These are phyloP conservation scores for Geococcyx californianus DNA, from an alignment of 2,113 vertebrate species.

Conservation along the genomic window DNA sequence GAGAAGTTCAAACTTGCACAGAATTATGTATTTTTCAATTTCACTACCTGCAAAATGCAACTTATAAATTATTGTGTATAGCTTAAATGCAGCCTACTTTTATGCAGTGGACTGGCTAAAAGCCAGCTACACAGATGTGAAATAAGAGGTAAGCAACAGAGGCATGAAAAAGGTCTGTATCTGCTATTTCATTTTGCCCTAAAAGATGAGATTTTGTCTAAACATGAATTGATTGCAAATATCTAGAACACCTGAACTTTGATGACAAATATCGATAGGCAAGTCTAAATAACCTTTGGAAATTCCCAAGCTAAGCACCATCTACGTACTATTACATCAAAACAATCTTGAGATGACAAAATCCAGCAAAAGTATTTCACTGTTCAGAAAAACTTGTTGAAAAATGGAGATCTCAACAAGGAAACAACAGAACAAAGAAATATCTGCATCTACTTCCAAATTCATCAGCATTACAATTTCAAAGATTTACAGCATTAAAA, in stretches of 20 bases:
- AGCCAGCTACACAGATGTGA: background rate
- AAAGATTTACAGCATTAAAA: background rate
- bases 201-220: background rate
- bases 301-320: background rate
- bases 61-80: background rate
- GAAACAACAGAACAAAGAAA: background rate
- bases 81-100: background rate
- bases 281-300: background rate
- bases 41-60: background rate
- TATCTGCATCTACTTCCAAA: background rate
- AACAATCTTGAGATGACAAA: background rate
- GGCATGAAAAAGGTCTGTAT: background rate
- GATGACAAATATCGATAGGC: background rate
- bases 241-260: background rate
- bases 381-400: background rate
- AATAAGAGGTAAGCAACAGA: background rate
- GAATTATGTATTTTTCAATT: background rate
- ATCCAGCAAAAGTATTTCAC: background rate
- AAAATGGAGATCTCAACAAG: background rate
- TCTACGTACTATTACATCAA: background rate
- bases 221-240: background rate
- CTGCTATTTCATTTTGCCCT: background rate
- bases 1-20: background rate
- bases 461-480: background rate
- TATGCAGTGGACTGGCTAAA: background rate